A percentile compares a stretch with the other conserved stretches of the same genome.
Conservation (phyloP, 2,888 invertebrate species). For the Macrosoma leucophasiata region DNA sequence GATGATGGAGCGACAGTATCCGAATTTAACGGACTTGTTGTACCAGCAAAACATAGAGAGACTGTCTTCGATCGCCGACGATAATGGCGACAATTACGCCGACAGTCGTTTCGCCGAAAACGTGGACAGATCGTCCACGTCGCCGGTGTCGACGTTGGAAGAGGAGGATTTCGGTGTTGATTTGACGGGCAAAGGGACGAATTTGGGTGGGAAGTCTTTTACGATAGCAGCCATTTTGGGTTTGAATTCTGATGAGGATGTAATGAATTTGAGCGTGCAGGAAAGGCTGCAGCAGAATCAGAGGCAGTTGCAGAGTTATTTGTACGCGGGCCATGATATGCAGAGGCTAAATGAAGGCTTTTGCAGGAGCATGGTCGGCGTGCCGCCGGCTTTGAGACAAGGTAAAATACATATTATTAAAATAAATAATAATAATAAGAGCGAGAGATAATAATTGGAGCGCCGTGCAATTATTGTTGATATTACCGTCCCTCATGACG, state of each 20-base stretch:
- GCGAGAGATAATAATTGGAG: too few species aligned
- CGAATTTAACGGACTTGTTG: conserved; percentile 54
- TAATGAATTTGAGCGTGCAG: conserved; percentile 75
- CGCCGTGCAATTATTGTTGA: too few species aligned
- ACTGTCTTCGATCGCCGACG: conserved; percentile 43
- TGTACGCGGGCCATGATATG: conserved; percentile 60
- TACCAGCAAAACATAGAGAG: conserved; percentile 56
- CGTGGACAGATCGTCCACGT: conserved; percentile 42
- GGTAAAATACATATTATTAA: too few species aligned
- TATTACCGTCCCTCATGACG: too few species aligned
- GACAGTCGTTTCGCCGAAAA: conserved; percentile 38
- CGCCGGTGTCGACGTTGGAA: conserved; percentile 56
- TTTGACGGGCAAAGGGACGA: conserved; percentile 58
- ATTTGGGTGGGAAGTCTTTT: conserved; percentile 81
- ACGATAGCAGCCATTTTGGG: conserved; percentile 93
- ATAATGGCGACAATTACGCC: conserved; percentile 35
- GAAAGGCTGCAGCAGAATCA: conserved; percentile 61
- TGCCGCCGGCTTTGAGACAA: conserved; percentile 49
- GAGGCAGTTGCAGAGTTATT: conserved; percentile 56
- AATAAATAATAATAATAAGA: too few species aligned
- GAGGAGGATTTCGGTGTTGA: conserved; percentile 65
- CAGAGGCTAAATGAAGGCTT: conserved; percentile 59
- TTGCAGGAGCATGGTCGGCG: conserved; percentile 48
- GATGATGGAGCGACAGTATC: conserved; percentile 59
- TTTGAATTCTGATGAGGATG: conserved; percentile 69